These are phyloP conservation scores for Drosophila ercepeae DNA, from an alignment of 1,140 invertebrate species.

Conservation along the genomic window DNA sequence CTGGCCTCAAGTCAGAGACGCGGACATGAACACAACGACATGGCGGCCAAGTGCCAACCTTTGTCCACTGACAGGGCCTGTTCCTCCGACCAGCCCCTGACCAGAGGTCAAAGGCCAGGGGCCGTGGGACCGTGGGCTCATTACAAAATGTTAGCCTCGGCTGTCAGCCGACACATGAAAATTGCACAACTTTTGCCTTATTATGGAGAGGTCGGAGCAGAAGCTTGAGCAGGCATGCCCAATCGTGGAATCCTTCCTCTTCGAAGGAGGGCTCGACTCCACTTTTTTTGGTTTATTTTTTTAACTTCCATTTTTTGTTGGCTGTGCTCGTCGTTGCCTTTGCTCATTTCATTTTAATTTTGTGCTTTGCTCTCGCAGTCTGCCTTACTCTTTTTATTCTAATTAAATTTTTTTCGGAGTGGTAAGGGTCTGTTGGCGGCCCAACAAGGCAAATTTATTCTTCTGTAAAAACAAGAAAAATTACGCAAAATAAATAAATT, in stretches of 20 bases:
- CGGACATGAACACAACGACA: conserved; percentile 32
- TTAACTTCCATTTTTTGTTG: conserved; percentile 7
- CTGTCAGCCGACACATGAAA: conserved; percentile 81
- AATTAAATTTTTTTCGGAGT: conserved; percentile 75
- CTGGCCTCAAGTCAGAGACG: conserved; percentile 37
- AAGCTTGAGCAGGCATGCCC: no score
- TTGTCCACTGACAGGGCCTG: conserved; percentile 52
- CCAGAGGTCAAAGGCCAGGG: conserved; percentile 7
- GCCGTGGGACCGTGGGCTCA: conserved; percentile 50
- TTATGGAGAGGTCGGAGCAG: conserved; percentile 49
- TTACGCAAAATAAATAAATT: conserved; percentile 83
- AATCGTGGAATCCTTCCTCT: conserved; percentile 39
- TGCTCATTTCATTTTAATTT: conserved; percentile 67
- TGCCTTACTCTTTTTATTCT: conserved; percentile 72
- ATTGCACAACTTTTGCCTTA: conserved; percentile 82
- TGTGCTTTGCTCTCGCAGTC: conserved; percentile 34
- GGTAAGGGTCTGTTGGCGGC: conserved; percentile 10
- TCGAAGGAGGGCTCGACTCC: neutral
- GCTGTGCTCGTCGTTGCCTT: conserved; percentile 25
- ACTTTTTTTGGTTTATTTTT: conserved; percentile 10
- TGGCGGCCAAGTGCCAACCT: conserved; percentile 52
- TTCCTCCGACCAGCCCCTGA: neutral
- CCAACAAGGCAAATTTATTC: conserved; percentile 76
- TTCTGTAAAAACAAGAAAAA: conserved; percentile 82
- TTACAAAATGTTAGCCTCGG: conserved; percentile 66